Conservation (phyloP, 2,113 vertebrate species). For the Alosa alosa region DNA sequence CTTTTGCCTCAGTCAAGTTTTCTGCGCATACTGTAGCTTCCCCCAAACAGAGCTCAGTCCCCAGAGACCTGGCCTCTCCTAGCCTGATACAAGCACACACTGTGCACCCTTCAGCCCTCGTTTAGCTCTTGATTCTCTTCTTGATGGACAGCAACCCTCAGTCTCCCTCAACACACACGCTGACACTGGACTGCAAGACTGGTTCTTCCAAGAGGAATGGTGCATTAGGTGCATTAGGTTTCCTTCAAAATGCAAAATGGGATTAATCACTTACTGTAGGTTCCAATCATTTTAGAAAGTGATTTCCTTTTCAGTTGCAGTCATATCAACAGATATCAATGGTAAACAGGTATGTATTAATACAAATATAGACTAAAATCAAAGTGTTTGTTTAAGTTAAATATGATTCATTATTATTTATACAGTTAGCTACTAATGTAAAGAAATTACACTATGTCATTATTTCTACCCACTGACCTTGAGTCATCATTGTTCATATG, state of each 20-base stretch:
- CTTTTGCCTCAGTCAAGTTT: neutral
- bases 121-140: neutral
- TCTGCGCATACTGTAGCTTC: neutral
- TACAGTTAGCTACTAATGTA: neutral
- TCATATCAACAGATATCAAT: neutral
- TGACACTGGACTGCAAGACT: neutral
- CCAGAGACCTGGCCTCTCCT: neutral
- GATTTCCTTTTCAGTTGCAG: too few relatives aligned
- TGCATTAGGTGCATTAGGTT: neutral
- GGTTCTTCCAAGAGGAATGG: neutral
- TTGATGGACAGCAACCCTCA: neutral
- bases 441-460: neutral
- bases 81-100: neutral
- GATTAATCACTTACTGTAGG: neutral
- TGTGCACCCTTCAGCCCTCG: neutral
- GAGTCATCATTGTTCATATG: neutral
- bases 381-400: neutral
- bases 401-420: neutral
- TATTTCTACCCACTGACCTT: neutral
- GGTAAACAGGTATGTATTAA: neutral
- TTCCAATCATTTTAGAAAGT: neutral
- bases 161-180: neutral
- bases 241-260: neutral
- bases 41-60: neutral
- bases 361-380: neutral